A percentile compares a stretch with the other conserved stretches of the same genome.
These are phyloP conservation scores for Eleginops maclovinus DNA, from an alignment of 2,113 vertebrate species.

Conservation along the genomic window DNA sequence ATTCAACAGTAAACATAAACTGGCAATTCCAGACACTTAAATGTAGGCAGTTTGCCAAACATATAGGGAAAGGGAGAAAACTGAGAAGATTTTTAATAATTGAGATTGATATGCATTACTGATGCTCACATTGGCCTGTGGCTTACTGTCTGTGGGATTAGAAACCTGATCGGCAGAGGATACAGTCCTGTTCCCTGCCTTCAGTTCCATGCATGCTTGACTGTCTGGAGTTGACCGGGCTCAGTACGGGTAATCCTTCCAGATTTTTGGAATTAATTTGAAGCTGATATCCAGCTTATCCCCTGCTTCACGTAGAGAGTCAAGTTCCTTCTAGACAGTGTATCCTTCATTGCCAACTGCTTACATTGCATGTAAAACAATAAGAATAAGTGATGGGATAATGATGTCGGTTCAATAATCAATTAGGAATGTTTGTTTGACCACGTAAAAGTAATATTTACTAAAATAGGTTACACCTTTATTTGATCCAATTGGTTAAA, in stretches of 20 bases:
- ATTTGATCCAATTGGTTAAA: neutral
- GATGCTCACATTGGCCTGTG: neutral
- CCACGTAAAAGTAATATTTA: too few species aligned
- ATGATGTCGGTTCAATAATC: too few species aligned
- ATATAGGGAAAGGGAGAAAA: too few species aligned
- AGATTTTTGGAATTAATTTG: constrained; percentile 34
- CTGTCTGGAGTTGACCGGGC: constrained; percentile 26
- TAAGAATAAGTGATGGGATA: too few species aligned
- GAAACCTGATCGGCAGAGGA: neutral
- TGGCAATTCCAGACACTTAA: neutral
- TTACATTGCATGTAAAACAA: neutral
- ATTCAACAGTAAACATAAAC: neutral
- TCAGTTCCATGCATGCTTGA: constrained; percentile 9
- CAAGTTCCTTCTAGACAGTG: neutral
- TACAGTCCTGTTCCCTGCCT: neutral
- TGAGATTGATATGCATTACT: neutral
- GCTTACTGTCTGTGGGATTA: neutral
- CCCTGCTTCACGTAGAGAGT: constrained; percentile 13
- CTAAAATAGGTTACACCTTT: neutral
- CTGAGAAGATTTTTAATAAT: neutral
- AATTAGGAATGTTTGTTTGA: neutral
- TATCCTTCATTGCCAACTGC: constrained; percentile 1
- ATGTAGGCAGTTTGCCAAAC: too few species aligned
- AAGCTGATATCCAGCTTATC: constrained; percentile 34
- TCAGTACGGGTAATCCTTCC: constrained; percentile 28